Evolutionary conservation across 2,113 vertebrate genomes (phyloP).

Genomic region (Mesocricetus auratus): DNA sequence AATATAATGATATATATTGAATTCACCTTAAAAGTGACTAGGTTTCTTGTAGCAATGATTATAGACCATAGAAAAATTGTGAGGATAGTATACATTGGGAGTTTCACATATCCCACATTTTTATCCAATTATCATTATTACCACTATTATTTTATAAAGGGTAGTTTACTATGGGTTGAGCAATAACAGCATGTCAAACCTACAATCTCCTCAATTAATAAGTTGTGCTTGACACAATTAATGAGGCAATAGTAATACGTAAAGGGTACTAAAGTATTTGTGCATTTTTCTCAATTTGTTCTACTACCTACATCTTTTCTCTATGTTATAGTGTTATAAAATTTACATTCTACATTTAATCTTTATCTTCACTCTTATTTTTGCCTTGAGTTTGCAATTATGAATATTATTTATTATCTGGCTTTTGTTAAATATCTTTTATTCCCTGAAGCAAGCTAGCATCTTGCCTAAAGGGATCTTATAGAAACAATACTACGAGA

Average conservation of each 20-base stretch:
- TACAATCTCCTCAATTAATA: not conserved
- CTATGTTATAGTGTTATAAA: not conserved
- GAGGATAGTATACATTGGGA: not conserved
- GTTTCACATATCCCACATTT: not conserved
- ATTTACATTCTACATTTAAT: not conserved
- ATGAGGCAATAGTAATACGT: not conserved
- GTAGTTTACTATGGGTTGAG: not conserved
- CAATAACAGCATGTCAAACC: not conserved
- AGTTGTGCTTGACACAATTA: not conserved
- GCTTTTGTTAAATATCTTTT: constrained; percentile 33
- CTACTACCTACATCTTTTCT: not conserved
- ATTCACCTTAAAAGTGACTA: not conserved
- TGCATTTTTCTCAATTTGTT: not conserved
- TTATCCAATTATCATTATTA: not conserved
- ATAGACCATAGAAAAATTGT: not conserved
- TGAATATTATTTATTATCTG: not conserved
- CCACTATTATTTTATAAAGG: not conserved
- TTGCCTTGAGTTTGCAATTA: constrained; percentile 21
- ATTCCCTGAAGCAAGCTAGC: not conserved
- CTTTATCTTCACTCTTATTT: not conserved
- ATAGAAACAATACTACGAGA: constrained; percentile 13
- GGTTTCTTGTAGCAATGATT: not conserved
- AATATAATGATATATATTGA: not conserved
- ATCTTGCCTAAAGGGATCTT: not conserved
- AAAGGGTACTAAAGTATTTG: not conserved